phyloP scores from a whole-genome alignment of 2,888 invertebrate genomes.

The Eupithecia abbreviata region DNA sequence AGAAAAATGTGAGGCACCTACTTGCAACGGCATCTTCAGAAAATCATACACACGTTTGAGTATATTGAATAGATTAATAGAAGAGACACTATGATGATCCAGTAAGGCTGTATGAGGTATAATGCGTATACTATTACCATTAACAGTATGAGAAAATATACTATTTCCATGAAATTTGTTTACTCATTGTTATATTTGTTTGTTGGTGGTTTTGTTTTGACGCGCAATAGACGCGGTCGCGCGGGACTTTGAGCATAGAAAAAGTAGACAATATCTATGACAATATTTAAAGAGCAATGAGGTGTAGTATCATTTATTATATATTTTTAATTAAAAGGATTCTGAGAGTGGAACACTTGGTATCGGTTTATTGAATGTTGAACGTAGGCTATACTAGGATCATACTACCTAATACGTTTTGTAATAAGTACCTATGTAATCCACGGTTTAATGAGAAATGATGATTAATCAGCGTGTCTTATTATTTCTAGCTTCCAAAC shows the following conservation, averaged over 20 bases:
- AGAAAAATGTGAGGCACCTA: background rate
- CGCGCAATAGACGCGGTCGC: background rate
- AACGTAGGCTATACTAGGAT: too few species aligned
- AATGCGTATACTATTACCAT: slow-evolving; percentile 58
- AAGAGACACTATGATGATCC: slow-evolving; percentile 62
- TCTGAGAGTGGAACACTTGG: too few species aligned
- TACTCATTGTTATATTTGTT: slow-evolving; percentile 52
- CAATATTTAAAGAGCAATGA: background rate
- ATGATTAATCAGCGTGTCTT: slow-evolving; percentile 20
- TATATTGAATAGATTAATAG: slow-evolving; percentile 61
- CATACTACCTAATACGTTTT: too few species aligned
- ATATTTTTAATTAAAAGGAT: too few species aligned
- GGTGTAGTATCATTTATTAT: background rate
- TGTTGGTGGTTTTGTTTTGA: slow-evolving; percentile 28
- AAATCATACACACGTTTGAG: slow-evolving; percentile 58
- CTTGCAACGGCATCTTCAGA: slow-evolving; percentile 42
- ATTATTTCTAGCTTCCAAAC: slow-evolving; percentile 50
- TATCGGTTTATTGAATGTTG: too few species aligned
- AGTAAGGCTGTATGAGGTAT: slow-evolving; percentile 71
- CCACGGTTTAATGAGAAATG: background rate
- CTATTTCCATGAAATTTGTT: slow-evolving; percentile 71
- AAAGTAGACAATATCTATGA: background rate
- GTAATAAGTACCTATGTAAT: too few species aligned
- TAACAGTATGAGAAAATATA: slow-evolving; percentile 65
- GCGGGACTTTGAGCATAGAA: background rate